These are phyloP conservation scores for Phallusia fumigata DNA, from an alignment of 23 tunicate genomes.

Conservation along the genomic window DNA sequence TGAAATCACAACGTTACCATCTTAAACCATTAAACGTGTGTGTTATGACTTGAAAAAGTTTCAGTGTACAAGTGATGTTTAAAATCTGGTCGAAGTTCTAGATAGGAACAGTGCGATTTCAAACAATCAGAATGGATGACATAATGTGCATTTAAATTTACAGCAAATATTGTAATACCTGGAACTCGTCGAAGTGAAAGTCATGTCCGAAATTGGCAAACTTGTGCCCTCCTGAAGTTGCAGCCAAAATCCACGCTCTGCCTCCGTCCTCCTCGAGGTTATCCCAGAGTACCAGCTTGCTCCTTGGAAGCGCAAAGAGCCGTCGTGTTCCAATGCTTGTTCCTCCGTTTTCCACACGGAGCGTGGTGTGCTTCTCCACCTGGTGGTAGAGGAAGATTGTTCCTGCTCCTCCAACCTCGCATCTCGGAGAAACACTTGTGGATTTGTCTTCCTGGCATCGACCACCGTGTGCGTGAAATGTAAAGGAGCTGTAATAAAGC, in stretches of 20 bases:
- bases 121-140: too few species aligned
- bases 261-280: conserved; percentile 37
- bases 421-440: conserved; percentile 10
- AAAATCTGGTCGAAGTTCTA: too few species aligned
- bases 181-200: conserved; percentile 33
- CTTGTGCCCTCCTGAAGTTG: conserved; percentile 30
- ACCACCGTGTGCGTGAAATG: conserved; percentile 33
- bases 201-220: conserved; percentile 29
- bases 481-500: conserved; percentile 12
- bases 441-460: conserved; percentile 17
- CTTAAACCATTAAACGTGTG: too few species aligned
- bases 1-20: too few species aligned
- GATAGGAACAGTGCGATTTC: too few species aligned
- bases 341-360: conserved; percentile 37
- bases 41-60: too few species aligned
- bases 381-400: conserved; percentile 32
- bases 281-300: conserved; percentile 25
- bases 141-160: neutral
- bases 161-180: neutral
- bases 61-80: too few species aligned
- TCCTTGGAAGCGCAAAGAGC: conserved; percentile 27
- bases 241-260: conserved; percentile 28
- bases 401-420: conserved; percentile 40
- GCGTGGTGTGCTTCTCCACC: conserved; percentile 18
- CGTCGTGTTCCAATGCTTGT: conserved; percentile 24